Base-by-base conservation (phyloP, 1,140 invertebrate species). In the Piezodorus guildinii region DNA sequence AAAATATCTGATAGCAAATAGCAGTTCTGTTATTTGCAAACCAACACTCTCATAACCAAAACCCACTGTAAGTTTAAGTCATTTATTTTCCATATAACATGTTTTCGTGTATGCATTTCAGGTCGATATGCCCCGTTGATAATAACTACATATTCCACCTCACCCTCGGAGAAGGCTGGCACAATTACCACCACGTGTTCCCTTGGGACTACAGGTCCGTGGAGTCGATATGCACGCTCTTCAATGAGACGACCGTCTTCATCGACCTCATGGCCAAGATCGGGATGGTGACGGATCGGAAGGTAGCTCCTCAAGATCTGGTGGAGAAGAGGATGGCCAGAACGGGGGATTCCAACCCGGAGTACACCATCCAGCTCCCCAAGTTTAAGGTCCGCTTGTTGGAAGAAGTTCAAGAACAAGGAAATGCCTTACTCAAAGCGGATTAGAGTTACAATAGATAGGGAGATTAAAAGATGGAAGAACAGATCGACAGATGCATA, bases 111-210 rank as follows among this genome's bases (percentile, higher is more conserved):
- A n/a, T n/a, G n/a, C n/a, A 89, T 72, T 75, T 21, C 73, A 88
- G 86, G 51, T 74, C 75, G 56, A 82, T 87, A 44, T 80, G 78
- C 68, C 82, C 85, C 21, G 73, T 73, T 10, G 78, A 81, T 60
- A 80, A 79, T 66, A 64, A 68, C 15, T 67, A 69, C 5, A 76
- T 80, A 19, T 67, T 77, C 5, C 68, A 77, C 30, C 68, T 77
- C 52, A 76, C 78, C 34, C 71, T 78, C 17, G 75, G 75, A 2
- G 80, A 82, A 75, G 84, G 83, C 12, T 85, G 84, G 75, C 86
- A 88, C 73, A 88, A 88, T 73, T 96, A 93, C 72, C 93, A 96
- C 69, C 87, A 90, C 69, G 79, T 81, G 0, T 88, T 88, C 73
- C 86, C 86, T 0, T 84, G 83, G 75, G 87, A 95, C 72, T 91